phyloP scores from a whole-genome alignment of 1,140 invertebrate genomes.

The Calliphora vicina region DNA sequence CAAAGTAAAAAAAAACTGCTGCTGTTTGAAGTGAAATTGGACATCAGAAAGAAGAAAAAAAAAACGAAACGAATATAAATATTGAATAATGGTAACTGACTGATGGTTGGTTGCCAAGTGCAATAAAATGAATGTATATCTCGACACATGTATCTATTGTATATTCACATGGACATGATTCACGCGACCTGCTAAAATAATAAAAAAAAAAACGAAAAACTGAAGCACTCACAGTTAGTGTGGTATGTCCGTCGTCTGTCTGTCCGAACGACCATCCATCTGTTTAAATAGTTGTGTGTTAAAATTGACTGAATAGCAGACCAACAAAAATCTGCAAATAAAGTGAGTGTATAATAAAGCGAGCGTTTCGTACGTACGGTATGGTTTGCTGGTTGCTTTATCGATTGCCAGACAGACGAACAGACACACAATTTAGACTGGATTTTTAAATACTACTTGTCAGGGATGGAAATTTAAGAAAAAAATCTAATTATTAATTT shows the following conservation, averaged over 20 bases:
- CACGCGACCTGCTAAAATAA: neutral
- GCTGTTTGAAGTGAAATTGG: too few species aligned
- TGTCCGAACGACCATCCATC: neutral
- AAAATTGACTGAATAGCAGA: neutral
- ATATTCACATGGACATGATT: neutral
- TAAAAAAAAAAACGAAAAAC: neutral
- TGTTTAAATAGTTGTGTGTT: neutral
- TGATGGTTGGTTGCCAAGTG: neutral
- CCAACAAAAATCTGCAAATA: neutral
- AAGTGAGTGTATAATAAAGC: neutral
- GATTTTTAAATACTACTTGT: neutral
- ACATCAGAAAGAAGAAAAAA: neutral
- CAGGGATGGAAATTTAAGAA: too few species aligned
- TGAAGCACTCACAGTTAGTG: neutral
- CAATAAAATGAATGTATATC: neutral
- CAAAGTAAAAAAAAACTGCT: too few species aligned
- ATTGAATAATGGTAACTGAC: neutral
- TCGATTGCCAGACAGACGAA: neutral
- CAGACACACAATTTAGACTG: neutral
- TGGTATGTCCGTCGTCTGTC: neutral
- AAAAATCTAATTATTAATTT: too few species aligned
- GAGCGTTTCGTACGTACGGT: neutral
- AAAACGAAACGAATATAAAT: neutral
- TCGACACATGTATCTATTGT: neutral
- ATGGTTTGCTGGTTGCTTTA: neutral